Evolutionary conservation across 2,797 vertebrate genomes (phyloP).

Genomic region (Apogon hyalosoma): DNA sequence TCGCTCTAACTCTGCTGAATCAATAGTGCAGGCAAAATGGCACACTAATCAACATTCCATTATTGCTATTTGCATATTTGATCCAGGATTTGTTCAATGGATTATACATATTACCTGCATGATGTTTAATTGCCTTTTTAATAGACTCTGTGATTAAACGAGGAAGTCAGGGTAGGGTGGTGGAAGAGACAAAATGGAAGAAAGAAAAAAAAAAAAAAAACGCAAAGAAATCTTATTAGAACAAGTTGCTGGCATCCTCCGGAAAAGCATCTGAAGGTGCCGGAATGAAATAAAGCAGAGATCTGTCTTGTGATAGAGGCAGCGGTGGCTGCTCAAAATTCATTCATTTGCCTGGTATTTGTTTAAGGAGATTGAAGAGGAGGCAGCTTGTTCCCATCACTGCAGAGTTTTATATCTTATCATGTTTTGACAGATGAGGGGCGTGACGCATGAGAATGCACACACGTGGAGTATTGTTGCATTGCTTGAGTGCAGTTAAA

Average conservation of each 20-base stretch:
- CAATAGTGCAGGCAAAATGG: constrained; percentile 76
- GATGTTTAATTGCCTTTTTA: constrained; percentile 86
- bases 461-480: constrained; percentile 60
- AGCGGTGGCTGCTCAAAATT: constrained; percentile 79
- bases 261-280: constrained; percentile 55
- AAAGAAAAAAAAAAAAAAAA: constrained; percentile 30
- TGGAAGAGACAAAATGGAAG: constrained; percentile 41
- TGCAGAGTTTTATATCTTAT: constrained; percentile 80
- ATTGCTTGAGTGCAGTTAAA: constrained; percentile 38
- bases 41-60: constrained; percentile 77
- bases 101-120: constrained; percentile 84
- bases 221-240: constrained; percentile 67
- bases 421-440: constrained; percentile 79
- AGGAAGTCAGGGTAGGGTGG: constrained; percentile 61
- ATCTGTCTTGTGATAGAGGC: constrained; percentile 69
- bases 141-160: constrained; percentile 81
- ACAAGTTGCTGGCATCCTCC: constrained; percentile 67
- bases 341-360: constrained; percentile 85
- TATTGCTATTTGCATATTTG: constrained; percentile 81
- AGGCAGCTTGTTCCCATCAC: constrained; percentile 72
- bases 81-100: constrained; percentile 82
- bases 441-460: constrained; percentile 54
- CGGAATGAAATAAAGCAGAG: constrained; percentile 74
- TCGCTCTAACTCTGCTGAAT: constrained; percentile 63
- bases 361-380: constrained; percentile 84